phyloP scores from a whole-genome alignment of 2,797 vertebrate genomes.

The Intellagama lesueurii region DNA sequence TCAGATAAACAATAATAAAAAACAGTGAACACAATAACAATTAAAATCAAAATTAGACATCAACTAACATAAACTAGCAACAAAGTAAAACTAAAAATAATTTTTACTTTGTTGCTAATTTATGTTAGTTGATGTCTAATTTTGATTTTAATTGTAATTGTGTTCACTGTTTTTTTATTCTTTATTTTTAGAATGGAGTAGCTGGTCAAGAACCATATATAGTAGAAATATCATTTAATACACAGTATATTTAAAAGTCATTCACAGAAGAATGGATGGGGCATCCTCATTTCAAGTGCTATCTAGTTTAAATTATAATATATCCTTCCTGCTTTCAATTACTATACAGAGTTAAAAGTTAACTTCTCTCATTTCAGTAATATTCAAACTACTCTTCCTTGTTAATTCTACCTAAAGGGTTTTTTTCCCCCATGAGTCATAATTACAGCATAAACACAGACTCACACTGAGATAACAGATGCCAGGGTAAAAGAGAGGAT shows the following conservation, averaged over 20 bases:
- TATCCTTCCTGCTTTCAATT: slow-evolving; percentile 71
- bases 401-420: slow-evolving; percentile 12
- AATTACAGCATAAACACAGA: neutral
- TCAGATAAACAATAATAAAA: no score
- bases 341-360: slow-evolving; percentile 67
- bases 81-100: no score
- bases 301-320: slow-evolving; percentile 70
- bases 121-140: no score
- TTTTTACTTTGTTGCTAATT: no score
- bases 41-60: no score
- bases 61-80: no score
- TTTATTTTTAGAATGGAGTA: slow-evolving; percentile 49
- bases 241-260: slow-evolving; percentile 72
- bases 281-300: slow-evolving; percentile 69
- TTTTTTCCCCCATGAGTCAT: neutral
- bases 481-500: slow-evolving; percentile 25
- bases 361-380: slow-evolving; percentile 60
- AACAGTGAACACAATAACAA: no score
- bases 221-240: slow-evolving; percentile 65
- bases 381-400: slow-evolving; percentile 41
- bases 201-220: slow-evolving; percentile 57
- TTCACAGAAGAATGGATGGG: slow-evolving; percentile 68
- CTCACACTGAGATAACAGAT: slow-evolving; percentile 10
- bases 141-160: no score
- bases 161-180: no score